Base-by-base conservation (phyloP, 2,797 vertebrate species). In the Paguma larvata region DNA sequence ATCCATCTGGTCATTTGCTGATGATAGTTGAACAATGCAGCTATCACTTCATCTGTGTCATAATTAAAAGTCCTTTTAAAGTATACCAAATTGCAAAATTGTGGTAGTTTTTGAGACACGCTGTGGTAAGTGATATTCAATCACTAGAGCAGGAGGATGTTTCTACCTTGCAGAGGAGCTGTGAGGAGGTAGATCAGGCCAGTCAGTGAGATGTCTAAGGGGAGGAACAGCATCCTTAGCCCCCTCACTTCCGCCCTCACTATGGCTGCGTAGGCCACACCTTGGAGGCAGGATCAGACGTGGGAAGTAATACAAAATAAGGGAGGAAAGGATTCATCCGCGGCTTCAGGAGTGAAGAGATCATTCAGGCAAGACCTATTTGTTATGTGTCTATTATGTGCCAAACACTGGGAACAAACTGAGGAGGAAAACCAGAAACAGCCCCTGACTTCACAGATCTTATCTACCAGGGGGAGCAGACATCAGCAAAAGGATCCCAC, bases 11-110 rank as follows among this genome's bases (percentile, higher is more conserved):
- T 86, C 56, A 56, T 84, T 44, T 15, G 44, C 2, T 38, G 75
- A 83, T 12, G 53, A 38, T 18, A 72, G 41, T 56, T 88, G 25
- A 73, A 89, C 25, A 46, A 53, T 41, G 25, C 13, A 73, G 62
- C 53, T 77, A 68, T 14, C 16, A 82, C 6, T 82, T 68, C 34
- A n/a, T 13, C 32, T 21, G 83, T 72, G 53, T 93, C 53, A 27
- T 79, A 91, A 85, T 73, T 91, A 63, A 72, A 75, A 73, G 19
- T 85, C 77, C 41, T 94, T 77, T 82, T 53, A 32, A 84, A 62
- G 73, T 30, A 72, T 6, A 53, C 32, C 21, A 68, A 77, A 67
- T 11, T 70, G 11, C 10, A 82, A 41, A 93, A 51, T 18, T 32
- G 4, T 34, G 46, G 48, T 6, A 23, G 53, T 63, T 85, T 62